phyloP scores from a whole-genome alignment of 1,140 invertebrate species.

The Euura saliciscinereae region DNA sequence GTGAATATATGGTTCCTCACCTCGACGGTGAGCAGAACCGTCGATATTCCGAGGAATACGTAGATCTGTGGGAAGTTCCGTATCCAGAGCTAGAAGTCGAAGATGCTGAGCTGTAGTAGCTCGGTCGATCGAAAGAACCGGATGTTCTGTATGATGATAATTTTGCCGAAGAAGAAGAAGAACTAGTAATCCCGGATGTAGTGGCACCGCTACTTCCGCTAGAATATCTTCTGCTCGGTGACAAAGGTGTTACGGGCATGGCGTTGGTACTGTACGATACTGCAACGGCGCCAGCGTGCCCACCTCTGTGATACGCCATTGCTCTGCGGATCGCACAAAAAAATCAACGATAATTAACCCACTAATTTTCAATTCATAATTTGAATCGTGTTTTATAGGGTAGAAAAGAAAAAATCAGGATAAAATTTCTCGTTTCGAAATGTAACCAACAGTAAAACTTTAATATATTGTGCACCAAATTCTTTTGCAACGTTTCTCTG shows the following conservation, averaged over 20 bases:
- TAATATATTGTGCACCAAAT: no score
- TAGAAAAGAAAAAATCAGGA: no score
- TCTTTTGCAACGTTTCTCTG: no score
- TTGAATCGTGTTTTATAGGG: no score
- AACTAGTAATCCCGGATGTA: constrained; percentile 10
- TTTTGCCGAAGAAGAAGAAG: constrained; percentile 29
- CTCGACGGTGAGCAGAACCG: constrained; percentile 41
- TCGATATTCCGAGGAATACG: constrained; percentile 35
- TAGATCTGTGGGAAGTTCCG: constrained; percentile 6
- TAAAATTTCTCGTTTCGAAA: no score
- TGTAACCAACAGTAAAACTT: no score
- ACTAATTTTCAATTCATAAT: no score
- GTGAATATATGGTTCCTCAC: constrained; percentile 25
- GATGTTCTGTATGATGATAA: constrained; percentile 36
- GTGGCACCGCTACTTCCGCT: constrained; percentile 35
- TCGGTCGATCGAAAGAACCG: constrained; percentile 32
- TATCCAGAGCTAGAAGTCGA: constrained; percentile 23
- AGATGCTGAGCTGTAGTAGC: constrained; percentile 28
- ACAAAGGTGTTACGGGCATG: constrained; percentile 46
- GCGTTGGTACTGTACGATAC: constrained; percentile 49
- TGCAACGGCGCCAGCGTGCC: constrained; percentile 52
- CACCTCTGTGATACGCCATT: constrained; percentile 54
- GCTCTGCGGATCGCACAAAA: constrained; percentile 10
- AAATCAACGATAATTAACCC: no score
- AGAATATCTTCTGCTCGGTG: constrained; percentile 46